Percentiles rank a stretch among this genome's conserved stretches.
These are phyloP conservation scores for Disparrhopalites patrizii DNA, from an alignment of 2,888 invertebrate species.

Conservation along the genomic window DNA sequence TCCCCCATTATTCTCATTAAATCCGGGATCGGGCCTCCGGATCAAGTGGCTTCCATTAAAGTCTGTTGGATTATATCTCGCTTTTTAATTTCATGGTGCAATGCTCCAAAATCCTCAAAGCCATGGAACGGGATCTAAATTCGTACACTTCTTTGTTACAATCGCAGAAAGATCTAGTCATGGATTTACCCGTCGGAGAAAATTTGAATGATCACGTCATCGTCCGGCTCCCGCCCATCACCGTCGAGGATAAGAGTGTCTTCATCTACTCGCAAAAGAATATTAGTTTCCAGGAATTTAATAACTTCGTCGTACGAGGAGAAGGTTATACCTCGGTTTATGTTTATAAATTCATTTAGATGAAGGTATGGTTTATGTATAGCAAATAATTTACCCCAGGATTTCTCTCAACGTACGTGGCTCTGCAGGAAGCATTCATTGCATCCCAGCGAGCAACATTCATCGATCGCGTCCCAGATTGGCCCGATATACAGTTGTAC, in stretches of 20 bases:
- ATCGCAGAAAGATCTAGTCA: background rate
- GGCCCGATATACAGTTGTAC: conserved; percentile 10
- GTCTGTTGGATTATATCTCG: conserved; percentile 27
- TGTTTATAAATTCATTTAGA: no score
- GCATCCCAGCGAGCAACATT: background rate
- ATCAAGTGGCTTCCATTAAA: background rate
- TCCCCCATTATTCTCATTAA: background rate
- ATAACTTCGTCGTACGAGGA: background rate
- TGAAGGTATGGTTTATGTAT: background rate
- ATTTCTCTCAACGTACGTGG: background rate
- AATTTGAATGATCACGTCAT: conserved; percentile 6
- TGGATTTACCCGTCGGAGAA: conserved; percentile 5
- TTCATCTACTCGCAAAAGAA: background rate
- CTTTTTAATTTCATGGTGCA: background rate
- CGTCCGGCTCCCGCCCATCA: background rate
- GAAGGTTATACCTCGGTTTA: conserved; percentile 5
- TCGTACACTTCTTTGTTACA: background rate
- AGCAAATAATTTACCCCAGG: background rate
- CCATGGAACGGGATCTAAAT: no score
- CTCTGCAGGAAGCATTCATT: conserved; percentile 16
- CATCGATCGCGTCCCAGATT: background rate
- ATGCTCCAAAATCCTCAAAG: no score
- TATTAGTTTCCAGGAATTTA: background rate
- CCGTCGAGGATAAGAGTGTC: background rate
- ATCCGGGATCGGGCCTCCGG: background rate